Base-by-base conservation (phyloP, 2,113 vertebrate species). In the Tachycineta bicolor region DNA sequence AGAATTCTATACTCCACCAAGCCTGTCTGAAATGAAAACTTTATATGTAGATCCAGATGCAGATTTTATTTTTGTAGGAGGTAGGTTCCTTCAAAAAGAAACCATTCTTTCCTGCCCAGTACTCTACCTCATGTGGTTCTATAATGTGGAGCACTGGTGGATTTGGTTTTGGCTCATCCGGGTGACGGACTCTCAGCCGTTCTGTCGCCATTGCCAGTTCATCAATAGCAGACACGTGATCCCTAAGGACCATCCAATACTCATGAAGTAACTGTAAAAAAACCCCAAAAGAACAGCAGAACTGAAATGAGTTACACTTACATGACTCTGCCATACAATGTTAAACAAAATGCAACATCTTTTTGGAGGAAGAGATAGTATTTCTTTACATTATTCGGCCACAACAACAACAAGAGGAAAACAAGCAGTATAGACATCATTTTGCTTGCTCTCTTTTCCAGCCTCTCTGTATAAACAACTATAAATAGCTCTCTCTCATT, bases 171-270 rank as follows among this genome's bases (percentile, higher is more conserved):
- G 99, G 99, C 82, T 99, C 99, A 50, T 98, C 98, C 9, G 99
- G 99, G 67, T 99, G 98, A 41, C 99, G 98, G 31, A 99, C 98
- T 62, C 99, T 98, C 21, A 99, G 98, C 19, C 99, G 97, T 86
- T 99, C 99, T 2, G 99, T 99, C 50, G 99, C 99, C 99, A 99
- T 99, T 14, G 99, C 99, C 97, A 99, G 96, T 68, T 99, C 99
- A 93, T 99, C 99, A 50, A 99, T 99, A 92, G 99, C 99, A 34
- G 99, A 99, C 31, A 99, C 99, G 1, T 99, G 99, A 91, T 99
- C 99, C 83, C 99, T 98, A 63, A 99, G 98, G 11, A 99, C 98
- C 99, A 99, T 99, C 99, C 99, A 99, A 92, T 99, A 99, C 96
- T 99, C 99, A 37, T 99, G 99, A 93, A 99, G 98, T 73, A 99